A percentile compares a stretch with the other conserved stretches of the same genome.
These are phyloP conservation scores for Villa cingulata DNA, from an alignment of 2,888 invertebrate genomes.

Conservation along the genomic window DNA sequence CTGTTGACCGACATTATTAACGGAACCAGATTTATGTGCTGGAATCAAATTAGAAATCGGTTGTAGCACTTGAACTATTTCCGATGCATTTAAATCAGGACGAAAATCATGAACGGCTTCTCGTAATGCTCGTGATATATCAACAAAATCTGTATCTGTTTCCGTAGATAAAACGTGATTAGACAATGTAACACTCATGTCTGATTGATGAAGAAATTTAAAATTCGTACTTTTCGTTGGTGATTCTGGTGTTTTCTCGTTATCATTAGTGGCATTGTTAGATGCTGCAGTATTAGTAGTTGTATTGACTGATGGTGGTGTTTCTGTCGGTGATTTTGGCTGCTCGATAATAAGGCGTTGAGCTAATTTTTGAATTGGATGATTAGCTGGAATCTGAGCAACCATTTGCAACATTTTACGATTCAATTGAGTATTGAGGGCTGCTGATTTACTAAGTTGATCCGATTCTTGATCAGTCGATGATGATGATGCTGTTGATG, in stretches of 20 bases:
- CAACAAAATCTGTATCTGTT: slow-evolving; percentile 19
- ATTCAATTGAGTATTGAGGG: slow-evolving; percentile 23
- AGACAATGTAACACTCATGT: not conserved
- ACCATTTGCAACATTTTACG: slow-evolving; percentile 30
- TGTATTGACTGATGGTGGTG: slow-evolving; percentile 18
- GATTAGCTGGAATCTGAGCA: slow-evolving; percentile 25
- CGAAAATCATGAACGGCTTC: slow-evolving; percentile 26
- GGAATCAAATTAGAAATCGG: slow-evolving; percentile 25
- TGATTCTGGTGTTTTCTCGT: slow-evolving; percentile 10
- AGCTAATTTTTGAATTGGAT: slow-evolving; percentile 22
- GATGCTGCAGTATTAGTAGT: too few species aligned
- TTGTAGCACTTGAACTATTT: slow-evolving; percentile 30
- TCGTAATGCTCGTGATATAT: slow-evolving; percentile 30
- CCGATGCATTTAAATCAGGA: slow-evolving; percentile 28
- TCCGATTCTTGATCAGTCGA: slow-evolving; percentile 18
- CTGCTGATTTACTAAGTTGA: slow-evolving; percentile 18
- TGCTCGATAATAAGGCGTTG: slow-evolving; percentile 34
- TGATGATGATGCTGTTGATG: slow-evolving; percentile 25
- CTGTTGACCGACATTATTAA: slow-evolving; percentile 26
- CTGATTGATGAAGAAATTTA: slow-evolving; percentile 23
- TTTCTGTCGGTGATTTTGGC: slow-evolving; percentile 35
- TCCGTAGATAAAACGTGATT: slow-evolving; percentile 13
- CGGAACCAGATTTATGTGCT: slow-evolving; percentile 22
- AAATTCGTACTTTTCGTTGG: slow-evolving; percentile 22
- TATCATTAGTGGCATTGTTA: not conserved